Evolutionary conservation across 1,140 invertebrate genomes (phyloP), one percentile per base, ranked within the genome.

Genomic region (Leguminivora glycinivorella): DNA sequence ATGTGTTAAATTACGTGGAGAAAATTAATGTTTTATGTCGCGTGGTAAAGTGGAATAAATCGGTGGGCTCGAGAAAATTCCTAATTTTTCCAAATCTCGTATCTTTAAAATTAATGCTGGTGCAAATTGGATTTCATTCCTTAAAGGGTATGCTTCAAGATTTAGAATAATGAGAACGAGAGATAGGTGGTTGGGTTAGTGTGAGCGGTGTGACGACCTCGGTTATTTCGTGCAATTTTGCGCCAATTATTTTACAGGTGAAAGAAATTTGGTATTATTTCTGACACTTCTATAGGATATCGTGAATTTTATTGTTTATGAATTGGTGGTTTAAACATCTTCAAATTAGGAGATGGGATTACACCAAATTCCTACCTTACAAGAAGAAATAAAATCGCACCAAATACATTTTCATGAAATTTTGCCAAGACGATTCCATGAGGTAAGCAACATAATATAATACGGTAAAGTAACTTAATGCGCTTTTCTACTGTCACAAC

Each of bases 11-110:
- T 63, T 63, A 63, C 58, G 29, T 63, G 58, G 5, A 25, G 25
- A 63, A 63, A 63, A 63, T 63, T 34, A 63, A 63, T 63, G 58
- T 17, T 63, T 63, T 26, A 2, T 63, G 26, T 63, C 58, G 58
- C 58, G 58, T 31, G 26, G 58, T 4, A 63, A 63, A 63, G 58
- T 63, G 58, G 58, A 63, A 63, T 34, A 34, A 63, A 63, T 63
- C 58, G 58, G 26, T 31, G 58, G 26, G 25, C 56, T 31, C 29
- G n/a, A n/a, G 58, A 63, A 31, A 31, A 7, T 10, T 5, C 7
- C 14, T 52, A 22, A 22, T 0, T 9, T 52, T 22, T 22, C 4
- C 7, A 22, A 52, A 52, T 9, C 17, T 52, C 19, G 47, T 52
- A 52, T 52, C 47, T 52, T 22, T 9, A n/a, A n/a, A 43, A 52